These are phyloP conservation scores for Trichoplax adhaerens DNA, from an alignment of 37 sponge, comb jelly and placozoan genomes.

Conservation along the genomic window DNA sequence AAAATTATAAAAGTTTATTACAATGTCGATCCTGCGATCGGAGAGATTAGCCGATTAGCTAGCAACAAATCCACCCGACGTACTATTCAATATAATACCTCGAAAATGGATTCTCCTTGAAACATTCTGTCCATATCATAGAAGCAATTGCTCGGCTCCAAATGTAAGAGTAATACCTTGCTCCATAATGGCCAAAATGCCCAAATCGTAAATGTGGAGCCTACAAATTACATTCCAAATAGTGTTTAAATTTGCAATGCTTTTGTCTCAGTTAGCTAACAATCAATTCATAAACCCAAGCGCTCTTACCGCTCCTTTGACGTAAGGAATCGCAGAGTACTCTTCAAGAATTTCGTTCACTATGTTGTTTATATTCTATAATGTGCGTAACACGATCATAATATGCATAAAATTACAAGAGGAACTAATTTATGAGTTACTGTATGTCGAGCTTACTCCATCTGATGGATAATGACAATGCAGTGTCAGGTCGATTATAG, in stretches of 20 bases:
- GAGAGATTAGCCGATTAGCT: no score
- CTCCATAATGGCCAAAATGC: constrained; percentile 72
- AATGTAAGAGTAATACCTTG: constrained; percentile 76
- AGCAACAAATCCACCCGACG: no score
- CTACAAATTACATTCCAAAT: no score
- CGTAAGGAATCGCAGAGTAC: constrained; percentile 18
- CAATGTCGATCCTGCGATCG: no score
- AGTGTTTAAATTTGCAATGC: no score
- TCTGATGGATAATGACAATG: constrained; percentile 19
- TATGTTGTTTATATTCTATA: neutral
- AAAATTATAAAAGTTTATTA: no score
- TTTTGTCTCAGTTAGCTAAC: no score
- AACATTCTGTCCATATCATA: constrained; percentile 62
- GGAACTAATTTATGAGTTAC: no score
- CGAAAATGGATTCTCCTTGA: constrained; percentile 58
- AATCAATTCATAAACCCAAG: no score
- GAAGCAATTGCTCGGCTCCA: constrained; percentile 72
- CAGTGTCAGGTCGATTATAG: constrained; percentile 38
- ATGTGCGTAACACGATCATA: no score
- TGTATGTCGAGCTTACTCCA: neutral
- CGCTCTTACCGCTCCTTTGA: constrained; percentile 6
- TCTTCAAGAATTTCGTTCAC: constrained; percentile 16
- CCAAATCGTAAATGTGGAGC: constrained; percentile 20
- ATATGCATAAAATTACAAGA: no score
- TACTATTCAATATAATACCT: constrained; percentile 27